Evolutionary conservation across 2,888 invertebrate species (phyloP), one percentile per base, ranked within the genome.

Genomic region (Dyspetes luteomarginatus): DNA sequence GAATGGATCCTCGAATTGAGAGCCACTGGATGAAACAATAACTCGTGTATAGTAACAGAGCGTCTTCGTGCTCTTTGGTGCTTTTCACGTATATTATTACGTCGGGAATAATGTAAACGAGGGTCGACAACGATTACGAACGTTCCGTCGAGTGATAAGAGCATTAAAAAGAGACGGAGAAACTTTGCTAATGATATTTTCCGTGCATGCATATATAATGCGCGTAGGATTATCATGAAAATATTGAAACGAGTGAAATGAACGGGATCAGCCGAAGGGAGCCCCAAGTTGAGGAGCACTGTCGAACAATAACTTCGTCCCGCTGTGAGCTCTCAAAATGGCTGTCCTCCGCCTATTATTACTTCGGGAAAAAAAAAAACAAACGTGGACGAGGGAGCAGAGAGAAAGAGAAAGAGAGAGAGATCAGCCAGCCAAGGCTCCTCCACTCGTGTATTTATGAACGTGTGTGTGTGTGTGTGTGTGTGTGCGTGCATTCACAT

Each of bases 281-380:
- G 76, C 86, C 85, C 1, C 65, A 28, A 30, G 80, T 82, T 86
- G 86, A 85, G 81, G 50, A 69, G 60, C 85, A 88, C 91, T 91
- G 90, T 85, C 89, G 90, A 91, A 91, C 91, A 91, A 91, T 91
- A 91, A 91, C 91, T 91, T 89, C 88, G 90, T 88, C 88, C 90
- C 87, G 88, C 89, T 86, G 89, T 86, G 90, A 90, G 89, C 90
- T 90, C 91, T 91, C 91, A 91, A 91, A 91, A 91, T 91, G 91
- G 91, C 91, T 91, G 91, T 91, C 91, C 91, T 90, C 90, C 90
- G 91, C 91, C 81, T 91, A 91, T 91, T 91, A 91, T 91, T 91
- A 91, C 91, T 90, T 89, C 89, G 88, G 87, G 86, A 86, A 85
- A 87, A 72, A 67, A 50, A 80, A 78, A 79, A 76, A 81, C 67